Conservation (phyloP, 2,888 invertebrate species). For the Lottia gigantea region DNA sequence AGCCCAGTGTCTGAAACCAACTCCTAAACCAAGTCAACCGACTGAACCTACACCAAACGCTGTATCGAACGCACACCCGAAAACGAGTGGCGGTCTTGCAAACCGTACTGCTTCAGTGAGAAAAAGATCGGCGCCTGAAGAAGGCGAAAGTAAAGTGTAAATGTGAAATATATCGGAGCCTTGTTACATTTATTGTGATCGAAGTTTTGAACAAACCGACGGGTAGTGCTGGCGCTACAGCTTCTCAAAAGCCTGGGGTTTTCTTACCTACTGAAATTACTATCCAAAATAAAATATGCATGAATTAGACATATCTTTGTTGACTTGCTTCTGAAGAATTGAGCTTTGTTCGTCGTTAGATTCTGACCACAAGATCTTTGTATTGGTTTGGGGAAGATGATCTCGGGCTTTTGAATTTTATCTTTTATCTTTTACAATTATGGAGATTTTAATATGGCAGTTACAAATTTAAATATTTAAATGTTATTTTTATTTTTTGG, state of each 20-base stretch:
- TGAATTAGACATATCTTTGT: too few relatives aligned
- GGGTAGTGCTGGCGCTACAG: conserved; percentile 21
- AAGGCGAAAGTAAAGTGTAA: conserved; percentile 38
- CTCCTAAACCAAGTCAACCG: conserved; percentile 33
- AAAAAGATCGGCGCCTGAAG: conserved; percentile 30
- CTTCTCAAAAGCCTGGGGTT: neutral
- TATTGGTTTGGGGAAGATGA: too few relatives aligned
- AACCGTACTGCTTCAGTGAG: conserved; percentile 19
- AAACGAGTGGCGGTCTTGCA: conserved; percentile 17
- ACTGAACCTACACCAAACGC: conserved; percentile 16
- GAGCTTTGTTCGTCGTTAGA: too few relatives aligned
- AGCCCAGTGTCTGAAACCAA: conserved; percentile 56
- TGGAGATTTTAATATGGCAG: too few relatives aligned
- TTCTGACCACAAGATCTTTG: too few relatives aligned
- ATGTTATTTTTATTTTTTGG: too few relatives aligned
- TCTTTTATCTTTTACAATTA: too few relatives aligned
- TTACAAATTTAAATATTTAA: too few relatives aligned
- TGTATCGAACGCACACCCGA: conserved; percentile 14
- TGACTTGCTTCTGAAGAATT: too few relatives aligned
- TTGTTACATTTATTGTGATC: neutral
- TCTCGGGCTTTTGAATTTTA: too few relatives aligned
- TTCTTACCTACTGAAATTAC: too few relatives aligned
- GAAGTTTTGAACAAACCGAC: conserved; percentile 7
- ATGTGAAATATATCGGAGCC: neutral
- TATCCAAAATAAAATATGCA: too few relatives aligned